A percentile compares a stretch with the other conserved stretches of the same genome.
These are phyloP conservation scores for Pachymerium ferrugineum DNA, from an alignment of 2,888 invertebrate genomes.

Conservation along the genomic window DNA sequence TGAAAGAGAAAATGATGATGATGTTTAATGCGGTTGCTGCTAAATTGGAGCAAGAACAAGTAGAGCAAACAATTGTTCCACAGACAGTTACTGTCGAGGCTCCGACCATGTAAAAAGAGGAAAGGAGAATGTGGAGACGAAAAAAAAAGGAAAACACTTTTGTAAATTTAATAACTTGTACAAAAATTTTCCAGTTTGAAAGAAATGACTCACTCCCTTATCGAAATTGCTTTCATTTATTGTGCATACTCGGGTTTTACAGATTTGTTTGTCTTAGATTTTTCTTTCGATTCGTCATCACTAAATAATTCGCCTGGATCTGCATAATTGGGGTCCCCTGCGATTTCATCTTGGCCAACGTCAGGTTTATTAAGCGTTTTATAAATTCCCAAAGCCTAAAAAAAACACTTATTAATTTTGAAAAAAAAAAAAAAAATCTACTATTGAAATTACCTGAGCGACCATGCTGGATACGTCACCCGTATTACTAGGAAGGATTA, in stretches of 20 bases:
- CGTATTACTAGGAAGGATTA: conserved; percentile 86
- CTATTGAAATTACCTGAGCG: no score
- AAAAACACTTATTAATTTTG: no score
- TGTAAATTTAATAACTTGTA: no score
- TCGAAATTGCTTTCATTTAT: background rate
- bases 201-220: background rate
- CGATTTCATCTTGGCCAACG: background rate
- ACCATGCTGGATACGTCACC: conserved; percentile 74
- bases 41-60: background rate
- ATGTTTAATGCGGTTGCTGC: background rate
- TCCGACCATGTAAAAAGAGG: background rate
- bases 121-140: background rate
- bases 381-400: conserved; percentile 20
- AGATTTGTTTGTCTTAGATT: background rate
- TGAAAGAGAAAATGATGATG: background rate
- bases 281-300: background rate
- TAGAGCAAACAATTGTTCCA: background rate
- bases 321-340: no score
- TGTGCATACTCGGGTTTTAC: background rate
- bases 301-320: background rate
- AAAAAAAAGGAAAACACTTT: background rate
- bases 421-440: conserved; percentile 44
- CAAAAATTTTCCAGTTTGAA: no score
- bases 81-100: background rate
- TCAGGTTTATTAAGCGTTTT: background rate